phyloP scores from a whole-genome alignment of 1,140 invertebrate genomes.

The Temnothorax curvispinosus region DNA sequence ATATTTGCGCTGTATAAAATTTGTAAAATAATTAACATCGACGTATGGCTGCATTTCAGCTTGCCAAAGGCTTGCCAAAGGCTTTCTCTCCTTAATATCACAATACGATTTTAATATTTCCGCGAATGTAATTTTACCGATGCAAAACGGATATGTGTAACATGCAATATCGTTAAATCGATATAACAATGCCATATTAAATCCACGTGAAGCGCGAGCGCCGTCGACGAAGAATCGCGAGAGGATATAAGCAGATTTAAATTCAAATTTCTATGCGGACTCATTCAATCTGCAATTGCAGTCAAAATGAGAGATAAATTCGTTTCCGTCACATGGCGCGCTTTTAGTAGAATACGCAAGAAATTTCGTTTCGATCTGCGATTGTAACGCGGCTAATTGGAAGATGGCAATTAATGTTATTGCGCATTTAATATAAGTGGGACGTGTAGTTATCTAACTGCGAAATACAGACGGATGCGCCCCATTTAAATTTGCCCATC shows the following conservation, averaged over 20 bases:
- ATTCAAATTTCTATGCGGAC: constrained; percentile 4
- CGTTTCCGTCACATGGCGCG: neutral
- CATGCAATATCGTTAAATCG: neutral
- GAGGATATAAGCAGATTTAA: neutral
- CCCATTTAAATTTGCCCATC: constrained; percentile 13
- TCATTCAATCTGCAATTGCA: neutral
- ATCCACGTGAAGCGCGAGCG: neutral
- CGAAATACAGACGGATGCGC: neutral
- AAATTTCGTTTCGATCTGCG: neutral
- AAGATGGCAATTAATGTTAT: constrained; percentile 13
- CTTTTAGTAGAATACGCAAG: constrained; percentile 1
- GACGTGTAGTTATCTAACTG: neutral
- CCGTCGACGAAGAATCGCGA: neutral
- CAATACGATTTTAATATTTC: constrained; percentile 5
- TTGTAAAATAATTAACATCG: constrained; percentile 5
- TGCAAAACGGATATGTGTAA: neutral
- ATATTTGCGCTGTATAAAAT: neutral
- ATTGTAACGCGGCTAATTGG: constrained; percentile 9
- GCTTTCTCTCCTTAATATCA: neutral
- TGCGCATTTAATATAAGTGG: neutral
- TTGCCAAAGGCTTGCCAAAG: neutral
- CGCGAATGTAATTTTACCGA: neutral
- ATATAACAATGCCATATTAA: constrained; percentile 15
- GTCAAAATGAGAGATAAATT: constrained; percentile 26
- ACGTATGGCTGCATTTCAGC: neutral